Percentiles rank a stretch among this genome's conserved stretches.
Evolutionary conservation across 2,888 invertebrate species (phyloP).

Genomic region (Harpagoxenus sublaevis): DNA sequence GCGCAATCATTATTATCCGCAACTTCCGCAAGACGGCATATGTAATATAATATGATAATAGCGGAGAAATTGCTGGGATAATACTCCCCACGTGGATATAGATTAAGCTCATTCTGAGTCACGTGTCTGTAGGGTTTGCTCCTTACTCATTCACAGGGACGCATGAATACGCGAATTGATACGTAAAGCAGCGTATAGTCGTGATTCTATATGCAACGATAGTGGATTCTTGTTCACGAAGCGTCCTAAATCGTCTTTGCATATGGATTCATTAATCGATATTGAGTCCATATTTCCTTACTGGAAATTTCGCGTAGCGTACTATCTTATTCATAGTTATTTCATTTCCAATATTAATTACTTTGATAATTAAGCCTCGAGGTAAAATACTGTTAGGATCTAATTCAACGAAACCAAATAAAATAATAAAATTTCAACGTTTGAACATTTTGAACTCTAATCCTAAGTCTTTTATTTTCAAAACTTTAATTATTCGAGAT

Average conservation of each 20-base stretch:
- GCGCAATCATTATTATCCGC: not conserved
- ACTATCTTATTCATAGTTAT: not conserved
- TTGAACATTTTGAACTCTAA: not conserved
- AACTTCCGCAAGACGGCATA: not conserved
- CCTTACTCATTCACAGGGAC: slow-evolving; percentile 6
- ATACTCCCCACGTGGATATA: slow-evolving; percentile 18
- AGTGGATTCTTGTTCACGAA: not conserved
- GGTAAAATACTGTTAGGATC: not conserved
- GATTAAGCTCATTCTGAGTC: not conserved
- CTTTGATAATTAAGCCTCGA: not conserved
- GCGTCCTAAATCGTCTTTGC: not conserved
- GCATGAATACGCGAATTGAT: slow-evolving; percentile 12
- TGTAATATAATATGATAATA: not conserved
- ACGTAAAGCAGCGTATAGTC: not conserved
- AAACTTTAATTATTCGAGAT: slow-evolving; percentile 5
- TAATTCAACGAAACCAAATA: slow-evolving; percentile 1
- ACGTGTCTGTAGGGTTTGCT: slow-evolving; percentile 8
- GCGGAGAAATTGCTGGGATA: not conserved
- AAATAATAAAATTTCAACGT: not conserved
- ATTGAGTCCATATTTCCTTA: not conserved
- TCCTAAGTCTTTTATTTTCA: not conserved
- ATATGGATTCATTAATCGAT: slow-evolving; percentile 2
- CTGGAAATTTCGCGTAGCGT: not conserved
- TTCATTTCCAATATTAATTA: slow-evolving; percentile 1
- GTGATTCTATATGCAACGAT: not conserved